Percentiles rank a stretch among this genome's conserved stretches.
Conservation (phyloP, 2,113 vertebrate genomes). For the Rhodinocichla rosea region DNA sequence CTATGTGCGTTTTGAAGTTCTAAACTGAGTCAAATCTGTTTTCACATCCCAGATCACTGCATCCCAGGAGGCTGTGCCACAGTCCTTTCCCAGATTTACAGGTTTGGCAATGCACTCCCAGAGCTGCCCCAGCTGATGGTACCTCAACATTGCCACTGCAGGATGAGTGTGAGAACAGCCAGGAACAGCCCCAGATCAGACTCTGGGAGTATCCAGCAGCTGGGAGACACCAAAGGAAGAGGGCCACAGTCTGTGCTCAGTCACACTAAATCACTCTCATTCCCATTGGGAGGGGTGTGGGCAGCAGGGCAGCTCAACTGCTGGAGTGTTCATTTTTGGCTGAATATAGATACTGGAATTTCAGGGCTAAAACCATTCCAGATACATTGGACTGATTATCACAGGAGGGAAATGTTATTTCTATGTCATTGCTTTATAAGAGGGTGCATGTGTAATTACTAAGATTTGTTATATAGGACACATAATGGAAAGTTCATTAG, state of each 20-base stretch:
- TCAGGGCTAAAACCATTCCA: not conserved
- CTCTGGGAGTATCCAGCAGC: constrained; percentile 33
- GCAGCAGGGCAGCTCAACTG: not conserved
- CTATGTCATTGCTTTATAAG: not conserved
- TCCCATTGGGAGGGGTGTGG: not conserved
- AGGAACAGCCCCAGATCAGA: constrained; percentile 43
- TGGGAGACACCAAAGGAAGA: not conserved
- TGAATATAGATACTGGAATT: not conserved
- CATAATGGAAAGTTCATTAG: not conserved
- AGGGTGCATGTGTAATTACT: not conserved
- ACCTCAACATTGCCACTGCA: constrained; percentile 13
- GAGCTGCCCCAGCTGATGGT: constrained; percentile 37
- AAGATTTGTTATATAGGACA: not conserved
- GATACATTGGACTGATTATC: not conserved
- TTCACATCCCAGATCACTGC: not conserved
- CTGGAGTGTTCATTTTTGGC: not conserved
- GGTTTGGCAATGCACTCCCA: not conserved
- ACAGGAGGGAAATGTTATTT: not conserved
- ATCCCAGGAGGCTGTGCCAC: not conserved
- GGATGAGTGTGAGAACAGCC: not conserved
- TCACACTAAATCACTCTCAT: constrained; percentile 24
- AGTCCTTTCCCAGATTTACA: not conserved
- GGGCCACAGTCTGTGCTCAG: not conserved
- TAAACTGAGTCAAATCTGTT: not conserved
- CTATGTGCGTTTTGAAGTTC: not conserved